phyloP scores from a whole-genome alignment of 2,888 invertebrate species.

The Mamestra brassicae region DNA sequence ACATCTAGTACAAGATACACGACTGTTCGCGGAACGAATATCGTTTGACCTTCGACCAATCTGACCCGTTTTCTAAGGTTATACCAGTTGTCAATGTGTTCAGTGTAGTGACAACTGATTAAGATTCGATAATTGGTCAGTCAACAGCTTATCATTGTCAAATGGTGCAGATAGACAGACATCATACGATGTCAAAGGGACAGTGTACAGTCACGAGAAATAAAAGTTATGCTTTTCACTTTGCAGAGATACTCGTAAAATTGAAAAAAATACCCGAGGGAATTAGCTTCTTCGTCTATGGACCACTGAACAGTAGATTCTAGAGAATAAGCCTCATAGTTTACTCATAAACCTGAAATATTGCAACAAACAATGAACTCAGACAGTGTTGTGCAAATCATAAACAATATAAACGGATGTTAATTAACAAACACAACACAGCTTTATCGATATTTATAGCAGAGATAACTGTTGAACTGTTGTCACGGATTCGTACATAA shows the following conservation, averaged over 20 bases:
- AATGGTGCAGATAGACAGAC: not conserved
- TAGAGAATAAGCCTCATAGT: not conserved
- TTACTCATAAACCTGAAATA: not conserved
- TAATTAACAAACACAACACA: constrained; percentile 36
- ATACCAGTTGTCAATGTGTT: constrained; percentile 32
- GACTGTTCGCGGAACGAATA: not conserved
- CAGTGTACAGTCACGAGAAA: not conserved
- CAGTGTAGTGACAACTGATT: constrained; percentile 33
- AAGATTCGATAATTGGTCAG: constrained; percentile 5
- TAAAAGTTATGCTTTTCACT: not conserved
- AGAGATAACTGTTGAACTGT: constrained; percentile 49
- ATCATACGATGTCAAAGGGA: not conserved
- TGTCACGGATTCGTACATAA: constrained; percentile 48
- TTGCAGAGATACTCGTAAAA: too few species aligned
- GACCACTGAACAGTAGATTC: too few species aligned
- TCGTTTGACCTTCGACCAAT: constrained; percentile 21
- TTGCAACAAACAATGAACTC: constrained; percentile 10
- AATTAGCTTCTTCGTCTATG: too few species aligned
- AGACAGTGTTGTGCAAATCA: constrained; percentile 1
- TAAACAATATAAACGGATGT: constrained; percentile 41
- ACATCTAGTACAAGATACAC: constrained; percentile 6
- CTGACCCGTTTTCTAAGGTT: constrained; percentile 36
- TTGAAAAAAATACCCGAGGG: too few species aligned
- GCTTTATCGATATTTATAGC: constrained; percentile 53
- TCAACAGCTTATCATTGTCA: constrained; percentile 12